These are phyloP conservation scores for Sphenopsis melanotis DNA, from an alignment of 2,797 vertebrate species.

Conservation along the genomic window DNA sequence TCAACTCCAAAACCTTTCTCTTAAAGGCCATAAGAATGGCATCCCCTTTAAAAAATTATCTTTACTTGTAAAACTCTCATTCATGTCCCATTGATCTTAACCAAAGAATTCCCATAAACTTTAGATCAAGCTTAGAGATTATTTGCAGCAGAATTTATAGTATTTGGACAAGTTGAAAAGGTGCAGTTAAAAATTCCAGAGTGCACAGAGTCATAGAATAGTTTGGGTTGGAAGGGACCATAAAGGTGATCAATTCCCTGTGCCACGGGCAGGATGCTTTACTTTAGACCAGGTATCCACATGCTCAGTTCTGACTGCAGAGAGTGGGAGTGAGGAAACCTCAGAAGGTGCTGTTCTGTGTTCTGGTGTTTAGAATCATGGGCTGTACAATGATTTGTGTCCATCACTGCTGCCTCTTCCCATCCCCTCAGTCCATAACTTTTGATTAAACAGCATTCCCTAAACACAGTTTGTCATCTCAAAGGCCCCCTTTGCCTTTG, in stretches of 20 bases:
- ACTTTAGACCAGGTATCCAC: not conserved
- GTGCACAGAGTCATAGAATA: not conserved
- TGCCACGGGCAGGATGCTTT: not conserved
- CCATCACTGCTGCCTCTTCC: not conserved
- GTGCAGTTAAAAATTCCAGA: not conserved
- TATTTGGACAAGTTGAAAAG: not conserved
- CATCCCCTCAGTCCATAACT: fast-evolving
- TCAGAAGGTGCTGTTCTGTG: fast-evolving
- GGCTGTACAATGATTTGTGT: fast-evolving
- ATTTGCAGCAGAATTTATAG: not conserved
- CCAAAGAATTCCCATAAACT: not conserved
- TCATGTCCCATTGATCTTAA: not conserved
- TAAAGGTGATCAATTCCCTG: not conserved
- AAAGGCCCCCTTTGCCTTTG: fast-evolving
- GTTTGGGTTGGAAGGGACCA: not conserved
- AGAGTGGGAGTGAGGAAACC: not conserved
- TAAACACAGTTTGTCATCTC: not conserved
- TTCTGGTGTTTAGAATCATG: not conserved
- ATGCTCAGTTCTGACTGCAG: not conserved
- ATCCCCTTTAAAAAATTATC: not conserved
- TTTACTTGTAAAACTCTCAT: not conserved
- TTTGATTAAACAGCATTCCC: not conserved
- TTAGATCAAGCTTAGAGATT: not conserved
- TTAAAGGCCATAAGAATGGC: not conserved
- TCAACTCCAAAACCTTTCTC: not conserved